Evolutionary conservation across 2,888 invertebrate species (phyloP).

Genomic region (Myathropa florea): DNA sequence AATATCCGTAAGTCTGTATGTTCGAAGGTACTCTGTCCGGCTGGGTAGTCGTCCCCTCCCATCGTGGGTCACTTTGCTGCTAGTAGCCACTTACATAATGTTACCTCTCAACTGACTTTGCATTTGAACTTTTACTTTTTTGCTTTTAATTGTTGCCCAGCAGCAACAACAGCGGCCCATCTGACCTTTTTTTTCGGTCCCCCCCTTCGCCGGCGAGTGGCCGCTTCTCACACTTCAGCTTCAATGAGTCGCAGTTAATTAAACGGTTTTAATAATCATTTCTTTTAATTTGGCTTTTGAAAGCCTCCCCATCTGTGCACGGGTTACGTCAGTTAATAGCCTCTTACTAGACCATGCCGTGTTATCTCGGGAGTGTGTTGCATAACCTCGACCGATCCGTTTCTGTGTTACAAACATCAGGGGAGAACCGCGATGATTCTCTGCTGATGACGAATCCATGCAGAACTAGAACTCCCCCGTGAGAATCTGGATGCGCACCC

Average conservation of each 20-base stretch:
- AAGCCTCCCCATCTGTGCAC: slow-evolving; percentile 8
- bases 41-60: not conserved
- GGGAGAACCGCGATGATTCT: no score
- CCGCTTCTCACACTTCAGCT: slow-evolving; percentile 5
- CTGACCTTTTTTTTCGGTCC: slow-evolving; percentile 51
- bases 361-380: slow-evolving; percentile 53
- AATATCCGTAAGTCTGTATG: not conserved
- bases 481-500: slow-evolving; percentile 44
- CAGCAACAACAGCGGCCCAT: not conserved
- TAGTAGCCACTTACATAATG: slow-evolving; percentile 35
- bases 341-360: slow-evolving; percentile 44
- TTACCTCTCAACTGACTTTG: slow-evolving; percentile 19
- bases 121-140: slow-evolving; percentile 62
- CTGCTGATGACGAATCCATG: slow-evolving; percentile 34
- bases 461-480: slow-evolving; percentile 36
- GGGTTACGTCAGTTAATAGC: slow-evolving; percentile 62
- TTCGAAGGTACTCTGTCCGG: not conserved
- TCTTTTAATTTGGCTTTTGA: slow-evolving; percentile 22
- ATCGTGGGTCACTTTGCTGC: slow-evolving; percentile 12
- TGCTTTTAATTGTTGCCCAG: slow-evolving; percentile 53
- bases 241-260: slow-evolving; percentile 56
- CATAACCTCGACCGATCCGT: slow-evolving; percentile 45
- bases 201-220: not conserved
- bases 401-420: no score
- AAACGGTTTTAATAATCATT: slow-evolving; percentile 53